Conservation (phyloP, 2,113 vertebrate genomes). For the Halichoerus grypus region DNA sequence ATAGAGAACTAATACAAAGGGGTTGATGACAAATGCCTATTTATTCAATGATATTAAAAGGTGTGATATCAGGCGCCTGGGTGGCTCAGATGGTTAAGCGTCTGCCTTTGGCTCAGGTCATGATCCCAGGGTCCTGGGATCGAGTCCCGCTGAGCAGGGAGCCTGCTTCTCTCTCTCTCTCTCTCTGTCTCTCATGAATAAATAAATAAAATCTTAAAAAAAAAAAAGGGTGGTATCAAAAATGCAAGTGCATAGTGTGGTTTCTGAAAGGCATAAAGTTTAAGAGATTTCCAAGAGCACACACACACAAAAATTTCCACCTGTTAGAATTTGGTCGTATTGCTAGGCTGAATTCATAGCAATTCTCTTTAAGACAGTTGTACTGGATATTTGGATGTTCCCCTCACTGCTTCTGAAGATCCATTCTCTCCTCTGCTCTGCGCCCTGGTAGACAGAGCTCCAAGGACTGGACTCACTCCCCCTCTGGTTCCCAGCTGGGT, state of each 20-base stretch:
- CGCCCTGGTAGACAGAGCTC: background rate
- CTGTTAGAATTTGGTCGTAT: background rate
- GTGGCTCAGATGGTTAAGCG: too few species aligned
- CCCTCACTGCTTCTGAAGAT: background rate
- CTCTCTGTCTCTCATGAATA: too few species aligned
- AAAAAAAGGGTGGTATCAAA: background rate
- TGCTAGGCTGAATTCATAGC: background rate
- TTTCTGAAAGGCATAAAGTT: background rate
- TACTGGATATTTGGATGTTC: background rate
- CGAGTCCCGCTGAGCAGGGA: too few species aligned
- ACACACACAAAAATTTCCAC: background rate
- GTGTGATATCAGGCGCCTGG: background rate
- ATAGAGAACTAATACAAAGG: background rate
- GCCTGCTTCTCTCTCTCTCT: too few species aligned
- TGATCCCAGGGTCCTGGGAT: too few species aligned
- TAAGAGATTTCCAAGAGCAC: background rate
- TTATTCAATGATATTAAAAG: background rate
- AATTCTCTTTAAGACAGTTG: background rate
- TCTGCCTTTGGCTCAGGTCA: too few species aligned
- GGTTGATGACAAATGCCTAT: background rate
- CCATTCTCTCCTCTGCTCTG: background rate
- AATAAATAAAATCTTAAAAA: too few species aligned
- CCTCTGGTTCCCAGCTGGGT: background rate
- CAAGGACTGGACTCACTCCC: accelerated
- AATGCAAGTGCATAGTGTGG: background rate